These are phyloP conservation scores for Cherax destructor DNA, from an alignment of 1,140 invertebrate species.

Conservation along the genomic window DNA sequence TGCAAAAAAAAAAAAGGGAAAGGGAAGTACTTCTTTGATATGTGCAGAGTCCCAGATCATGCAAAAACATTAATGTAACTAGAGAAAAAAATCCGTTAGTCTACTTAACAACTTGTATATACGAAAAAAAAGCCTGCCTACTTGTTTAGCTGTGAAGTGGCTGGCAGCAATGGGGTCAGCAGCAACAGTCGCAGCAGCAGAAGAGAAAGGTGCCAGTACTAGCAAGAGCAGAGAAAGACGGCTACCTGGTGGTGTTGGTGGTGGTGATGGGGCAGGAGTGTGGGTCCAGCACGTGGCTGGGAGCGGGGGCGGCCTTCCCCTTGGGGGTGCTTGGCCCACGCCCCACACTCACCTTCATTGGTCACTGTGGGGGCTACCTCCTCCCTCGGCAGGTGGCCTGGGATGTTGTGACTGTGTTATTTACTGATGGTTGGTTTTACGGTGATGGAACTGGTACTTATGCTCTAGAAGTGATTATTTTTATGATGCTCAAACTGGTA, in stretches of 20 bases:
- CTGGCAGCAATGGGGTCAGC: neutral
- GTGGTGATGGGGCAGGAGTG: neutral
- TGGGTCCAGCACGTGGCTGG: neutral
- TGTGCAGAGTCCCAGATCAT: too few relatives aligned
- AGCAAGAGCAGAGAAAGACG: neutral
- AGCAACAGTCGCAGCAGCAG: neutral
- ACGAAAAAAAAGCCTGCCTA: neutral
- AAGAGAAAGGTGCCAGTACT: neutral
- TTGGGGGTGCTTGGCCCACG: too few relatives aligned
- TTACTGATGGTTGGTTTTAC: too few relatives aligned
- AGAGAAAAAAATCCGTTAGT: neutral
- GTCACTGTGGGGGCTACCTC: neutral
- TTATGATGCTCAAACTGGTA: too few relatives aligned
- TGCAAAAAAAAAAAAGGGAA: too few relatives aligned
- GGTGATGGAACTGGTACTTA: too few relatives aligned
- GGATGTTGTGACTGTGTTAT: too few relatives aligned
- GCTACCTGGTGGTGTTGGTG: neutral
- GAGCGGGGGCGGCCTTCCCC: neutral
- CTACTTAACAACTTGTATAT: neutral
- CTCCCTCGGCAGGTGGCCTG: too few relatives aligned
- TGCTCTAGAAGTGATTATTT: too few relatives aligned
- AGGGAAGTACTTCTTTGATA: too few relatives aligned
- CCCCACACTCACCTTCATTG: neutral
- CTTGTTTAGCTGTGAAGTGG: neutral
- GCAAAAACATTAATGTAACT: neutral